A percentile compares a stretch with the other conserved stretches of the same genome.
Conservation (phyloP, 2,797 vertebrate genomes). For the Oryzias dopingdopingensis region DNA sequence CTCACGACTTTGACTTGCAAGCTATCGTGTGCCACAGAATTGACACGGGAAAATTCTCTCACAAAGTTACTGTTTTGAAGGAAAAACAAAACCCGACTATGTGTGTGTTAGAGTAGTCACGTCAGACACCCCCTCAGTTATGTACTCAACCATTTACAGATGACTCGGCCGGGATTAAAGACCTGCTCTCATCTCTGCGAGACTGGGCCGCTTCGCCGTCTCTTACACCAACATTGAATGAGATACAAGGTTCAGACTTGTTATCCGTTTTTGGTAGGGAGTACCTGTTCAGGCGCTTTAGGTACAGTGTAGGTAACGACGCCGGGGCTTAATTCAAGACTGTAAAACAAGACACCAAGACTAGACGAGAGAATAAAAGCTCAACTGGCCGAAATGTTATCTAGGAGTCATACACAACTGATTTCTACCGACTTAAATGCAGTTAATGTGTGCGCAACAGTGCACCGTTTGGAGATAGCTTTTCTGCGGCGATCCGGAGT, state of each 20-base stretch:
- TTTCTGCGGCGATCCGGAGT: slow-evolving; percentile 62
- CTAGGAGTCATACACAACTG: slow-evolving; percentile 67
- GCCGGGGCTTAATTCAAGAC: slow-evolving; percentile 66
- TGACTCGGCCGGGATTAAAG: slow-evolving; percentile 35
- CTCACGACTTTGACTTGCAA: slow-evolving; percentile 71
- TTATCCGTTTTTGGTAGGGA: slow-evolving; percentile 48
- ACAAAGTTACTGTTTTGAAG: slow-evolving; percentile 53
- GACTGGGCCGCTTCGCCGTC: slow-evolving; percentile 19
- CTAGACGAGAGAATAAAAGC: slow-evolving; percentile 69
- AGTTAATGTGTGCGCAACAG: slow-evolving; percentile 63
- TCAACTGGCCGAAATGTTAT: slow-evolving; percentile 63
- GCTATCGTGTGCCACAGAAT: slow-evolving; percentile 71
- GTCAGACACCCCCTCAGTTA: slow-evolving; percentile 68
- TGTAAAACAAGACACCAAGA: slow-evolving; percentile 59
- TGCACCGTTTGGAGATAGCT: slow-evolving; percentile 64
- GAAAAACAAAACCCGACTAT: slow-evolving; percentile 60
- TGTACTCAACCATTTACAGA: slow-evolving; percentile 53
- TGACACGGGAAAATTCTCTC: slow-evolving; percentile 60
- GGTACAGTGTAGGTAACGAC: slow-evolving; percentile 48
- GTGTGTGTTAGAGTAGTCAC: slow-evolving; percentile 67
- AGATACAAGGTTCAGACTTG: slow-evolving; percentile 47
- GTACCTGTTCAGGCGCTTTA: slow-evolving; percentile 36
- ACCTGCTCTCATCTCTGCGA: slow-evolving; percentile 18
- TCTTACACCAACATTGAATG: slow-evolving; percentile 55
- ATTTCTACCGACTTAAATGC: slow-evolving; percentile 75